phyloP scores from a whole-genome alignment of 2,797 vertebrate species.

The Syndactyla subalaris region DNA sequence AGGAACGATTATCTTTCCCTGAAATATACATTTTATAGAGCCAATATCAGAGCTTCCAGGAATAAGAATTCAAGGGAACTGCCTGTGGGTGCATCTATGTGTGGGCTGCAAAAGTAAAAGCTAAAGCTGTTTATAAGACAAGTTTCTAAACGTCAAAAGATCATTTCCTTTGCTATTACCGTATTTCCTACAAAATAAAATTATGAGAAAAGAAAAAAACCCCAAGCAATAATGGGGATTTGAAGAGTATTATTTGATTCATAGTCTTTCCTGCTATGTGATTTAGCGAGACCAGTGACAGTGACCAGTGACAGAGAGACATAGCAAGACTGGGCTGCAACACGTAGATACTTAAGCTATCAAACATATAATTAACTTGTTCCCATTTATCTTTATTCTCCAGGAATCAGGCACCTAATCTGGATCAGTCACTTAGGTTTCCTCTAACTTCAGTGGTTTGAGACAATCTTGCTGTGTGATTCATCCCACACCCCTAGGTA shows the following conservation, averaged over 20 bases:
- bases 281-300: background rate
- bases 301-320: background rate
- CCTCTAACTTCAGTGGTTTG: background rate
- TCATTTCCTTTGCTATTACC: background rate
- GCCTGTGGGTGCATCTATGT: background rate
- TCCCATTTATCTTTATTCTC: background rate
- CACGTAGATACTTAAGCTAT: accelerated
- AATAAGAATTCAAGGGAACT: background rate
- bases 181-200: background rate
- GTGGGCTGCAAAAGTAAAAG: background rate
- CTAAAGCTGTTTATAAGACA: background rate
- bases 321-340: background rate
- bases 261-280: background rate
- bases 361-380: background rate
- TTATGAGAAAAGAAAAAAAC: background rate
- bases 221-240: background rate
- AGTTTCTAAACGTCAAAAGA: background rate
- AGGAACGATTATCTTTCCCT: background rate
- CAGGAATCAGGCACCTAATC: background rate
- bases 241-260: background rate
- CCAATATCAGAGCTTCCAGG: background rate
- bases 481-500: background rate
- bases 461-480: background rate
- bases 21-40: background rate
- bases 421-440: background rate